Conservation (phyloP, 1,140 invertebrate species). For the Rhizoglyphus robini region DNA sequence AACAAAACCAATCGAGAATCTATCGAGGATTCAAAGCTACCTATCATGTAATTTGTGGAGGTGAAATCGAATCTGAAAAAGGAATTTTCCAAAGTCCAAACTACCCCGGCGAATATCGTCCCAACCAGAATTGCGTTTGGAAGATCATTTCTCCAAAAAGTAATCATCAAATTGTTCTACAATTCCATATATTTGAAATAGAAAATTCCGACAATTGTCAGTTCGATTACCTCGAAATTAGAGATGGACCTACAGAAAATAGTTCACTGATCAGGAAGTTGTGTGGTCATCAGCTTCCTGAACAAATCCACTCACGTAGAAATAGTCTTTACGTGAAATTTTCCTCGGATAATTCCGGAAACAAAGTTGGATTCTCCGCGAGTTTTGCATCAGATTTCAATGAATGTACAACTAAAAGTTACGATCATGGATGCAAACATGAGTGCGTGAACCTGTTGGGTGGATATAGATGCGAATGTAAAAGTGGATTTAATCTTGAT, state of each 20-base stretch:
- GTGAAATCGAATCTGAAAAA: conserved; percentile 61
- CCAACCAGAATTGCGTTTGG: conserved; percentile 92
- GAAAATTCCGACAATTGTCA: conserved; percentile 96
- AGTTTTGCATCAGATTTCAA: conserved; percentile 92
- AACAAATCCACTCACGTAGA: conserved; percentile 66
- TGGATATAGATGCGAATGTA: conserved; percentile 82
- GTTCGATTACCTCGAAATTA: conserved; percentile 83
- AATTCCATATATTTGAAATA: conserved; percentile 59
- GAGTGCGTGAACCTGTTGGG: conserved; percentile 89
- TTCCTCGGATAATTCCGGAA: conserved; percentile 89
- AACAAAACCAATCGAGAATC: too few species aligned
- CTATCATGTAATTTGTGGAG: conserved; percentile 82
- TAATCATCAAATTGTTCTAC: conserved; percentile 62
- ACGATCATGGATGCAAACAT: conserved; percentile 92
- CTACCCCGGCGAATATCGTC: conserved; percentile 89
- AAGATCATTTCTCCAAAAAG: conserved; percentile 72
- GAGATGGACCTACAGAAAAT: conserved; percentile 50
- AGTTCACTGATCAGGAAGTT: conserved; percentile 65
- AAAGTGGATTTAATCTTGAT: conserved; percentile 85
- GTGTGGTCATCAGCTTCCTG: conserved; percentile 87
- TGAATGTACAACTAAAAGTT: conserved; percentile 59
- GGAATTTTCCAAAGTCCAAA: conserved; percentile 78
- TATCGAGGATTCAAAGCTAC: conserved; percentile 61
- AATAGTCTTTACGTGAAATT: conserved; percentile 89
- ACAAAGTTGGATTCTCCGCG: conserved; percentile 88